Evolutionary conservation across 1,140 invertebrate genomes (phyloP).

Genomic region (Phymorhynchus buccinoides): DNA sequence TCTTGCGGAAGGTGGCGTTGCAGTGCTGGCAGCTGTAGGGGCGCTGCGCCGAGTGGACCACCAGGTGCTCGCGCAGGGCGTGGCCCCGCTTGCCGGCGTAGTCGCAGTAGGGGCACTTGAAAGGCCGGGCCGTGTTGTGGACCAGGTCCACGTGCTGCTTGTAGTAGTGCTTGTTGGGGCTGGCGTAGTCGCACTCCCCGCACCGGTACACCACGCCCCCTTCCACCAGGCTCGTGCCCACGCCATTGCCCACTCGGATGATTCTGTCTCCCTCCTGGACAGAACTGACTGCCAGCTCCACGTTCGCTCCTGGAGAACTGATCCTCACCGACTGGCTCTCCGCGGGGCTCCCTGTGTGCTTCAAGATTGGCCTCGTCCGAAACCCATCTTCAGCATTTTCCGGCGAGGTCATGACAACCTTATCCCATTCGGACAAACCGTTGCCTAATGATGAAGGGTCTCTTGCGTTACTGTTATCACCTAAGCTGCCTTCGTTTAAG

Average conservation of each 20-base stretch:
- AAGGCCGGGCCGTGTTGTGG: conserved; percentile 68
- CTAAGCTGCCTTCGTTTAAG: neutral
- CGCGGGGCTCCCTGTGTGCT: neutral
- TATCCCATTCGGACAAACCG: neutral
- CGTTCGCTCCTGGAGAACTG: conserved; percentile 16
- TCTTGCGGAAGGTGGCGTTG: conserved; percentile 72
- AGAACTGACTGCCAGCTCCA: neutral
- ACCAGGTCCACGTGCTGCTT: conserved; percentile 72
- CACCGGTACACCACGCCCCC: conserved; percentile 47
- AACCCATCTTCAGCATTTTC: neutral
- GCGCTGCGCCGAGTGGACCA: conserved; percentile 70
- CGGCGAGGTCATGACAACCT: neutral
- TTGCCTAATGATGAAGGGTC: neutral
- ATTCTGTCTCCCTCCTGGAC: neutral
- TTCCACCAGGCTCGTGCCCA: neutral
- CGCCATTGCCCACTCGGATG: neutral
- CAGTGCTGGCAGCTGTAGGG: conserved; percentile 69
- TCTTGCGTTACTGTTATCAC: neutral
- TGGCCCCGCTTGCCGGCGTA: conserved; percentile 72
- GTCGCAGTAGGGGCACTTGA: conserved; percentile 72
- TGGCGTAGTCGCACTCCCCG: conserved; percentile 67
- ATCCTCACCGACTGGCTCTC: neutral
- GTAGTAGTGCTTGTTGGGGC: conserved; percentile 70
- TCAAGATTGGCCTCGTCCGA: neutral
- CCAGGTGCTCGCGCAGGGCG: conserved; percentile 69